Conservation (phyloP, 35 echinoderm and acorn worm species). For the Antedon bifida region DNA sequence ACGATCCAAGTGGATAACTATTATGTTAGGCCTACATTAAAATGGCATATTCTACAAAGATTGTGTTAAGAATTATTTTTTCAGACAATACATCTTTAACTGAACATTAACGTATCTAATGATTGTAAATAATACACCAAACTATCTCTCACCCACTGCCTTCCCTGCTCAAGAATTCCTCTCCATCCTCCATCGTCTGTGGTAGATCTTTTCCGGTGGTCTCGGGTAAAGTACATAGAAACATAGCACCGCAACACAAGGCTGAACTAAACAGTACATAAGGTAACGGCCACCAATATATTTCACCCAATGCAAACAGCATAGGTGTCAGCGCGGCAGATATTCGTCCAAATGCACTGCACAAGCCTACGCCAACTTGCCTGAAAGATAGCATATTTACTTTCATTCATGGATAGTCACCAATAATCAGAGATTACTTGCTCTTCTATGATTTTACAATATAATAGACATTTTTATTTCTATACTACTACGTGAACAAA, state of each 20-base stretch:
- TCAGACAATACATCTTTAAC: no score
- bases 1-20: no score
- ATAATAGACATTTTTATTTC: no score
- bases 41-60: no score
- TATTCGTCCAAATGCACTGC: not conserved
- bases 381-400: not conserved
- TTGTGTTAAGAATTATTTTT: no score
- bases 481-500: no score
- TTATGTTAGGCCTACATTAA: no score
- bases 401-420: no score
- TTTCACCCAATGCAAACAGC: not conserved
- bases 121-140: no score
- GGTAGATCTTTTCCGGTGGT: not conserved
- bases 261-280: not conserved
- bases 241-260: not conserved
- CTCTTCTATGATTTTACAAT: no score
- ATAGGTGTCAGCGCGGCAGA: not conserved
- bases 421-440: no score
- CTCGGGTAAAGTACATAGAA: not conserved
- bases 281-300: not conserved
- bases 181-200: not conserved
- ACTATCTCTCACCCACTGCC: not conserved
- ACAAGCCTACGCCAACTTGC: not conserved
- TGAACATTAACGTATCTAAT: no score
- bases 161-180: not conserved